Base-by-base conservation (phyloP, 1,140 invertebrate genomes). In the Mercenaria mercenaria region DNA sequence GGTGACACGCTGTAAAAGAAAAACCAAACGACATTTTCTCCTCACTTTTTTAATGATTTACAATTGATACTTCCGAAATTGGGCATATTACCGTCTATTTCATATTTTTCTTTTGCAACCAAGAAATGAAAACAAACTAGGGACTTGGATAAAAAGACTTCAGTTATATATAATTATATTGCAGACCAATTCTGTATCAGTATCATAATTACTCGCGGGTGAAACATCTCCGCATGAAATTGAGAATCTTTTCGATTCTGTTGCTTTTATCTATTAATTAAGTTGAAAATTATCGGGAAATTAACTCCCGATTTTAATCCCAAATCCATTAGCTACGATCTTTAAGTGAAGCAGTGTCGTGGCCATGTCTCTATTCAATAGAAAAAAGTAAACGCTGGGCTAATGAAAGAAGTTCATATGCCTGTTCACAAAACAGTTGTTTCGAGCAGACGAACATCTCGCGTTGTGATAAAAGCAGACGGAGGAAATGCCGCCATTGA, bases 221-320 rank as follows among this genome's bases (percentile, higher is more conserved):
- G 76, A 79, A 77, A 79, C 76, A 79, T 56, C 76, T 37, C 76
- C 50, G 76, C 76, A 26, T 79, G 76, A 79, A 79, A 79, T 79
- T 50, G 76, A 37, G 50, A 79, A 52, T 79, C 76, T 79, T 59
- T 85, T 74, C 47, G 69, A 85, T 74, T 69, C 43, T 43, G n/a
- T 50, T 85, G 82, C 82, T 85, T 85, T 85, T 85, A 85, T 85
- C 82, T 85, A 85, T 85, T 74, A 85, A 85, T 85, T 85, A 85
- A 85, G 34, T 76, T 87, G 52, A 79, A 87, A 59, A 87, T 61
- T 87, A 87, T 87, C 85, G 72, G 56, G 72, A 79, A 87, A 87
- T 79, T 76, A 87, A 87, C 50, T 74, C 72, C n/a, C 50, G 34
- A 79, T 87, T 87, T 77, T 87, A 87, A 87, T 87, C 52, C 72